Conservation (phyloP, 2,888 invertebrate species). For the Thymelicus lineola region DNA sequence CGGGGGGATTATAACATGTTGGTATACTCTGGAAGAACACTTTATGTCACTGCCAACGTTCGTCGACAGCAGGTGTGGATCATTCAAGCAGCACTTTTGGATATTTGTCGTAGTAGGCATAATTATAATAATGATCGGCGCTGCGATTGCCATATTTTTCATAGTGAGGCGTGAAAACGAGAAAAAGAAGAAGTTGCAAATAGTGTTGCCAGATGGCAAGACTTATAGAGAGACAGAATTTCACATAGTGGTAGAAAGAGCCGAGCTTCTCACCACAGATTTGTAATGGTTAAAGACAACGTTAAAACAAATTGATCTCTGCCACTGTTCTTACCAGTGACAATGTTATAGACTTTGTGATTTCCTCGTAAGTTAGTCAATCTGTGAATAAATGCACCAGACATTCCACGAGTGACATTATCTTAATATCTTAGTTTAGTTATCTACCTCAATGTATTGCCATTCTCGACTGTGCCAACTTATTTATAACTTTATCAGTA, state of each 20-base stretch:
- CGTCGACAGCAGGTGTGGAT: conserved; percentile 71
- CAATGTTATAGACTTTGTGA: conserved; percentile 40
- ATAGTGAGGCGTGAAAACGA: conserved; percentile 80
- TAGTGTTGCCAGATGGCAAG: conserved; percentile 92
- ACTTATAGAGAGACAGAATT: conserved; percentile 94
- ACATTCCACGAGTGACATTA: conserved; percentile 48
- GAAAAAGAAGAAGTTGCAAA: conserved; percentile 86
- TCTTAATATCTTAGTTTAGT: conserved; percentile 45
- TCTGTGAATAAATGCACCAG: conserved; percentile 37
- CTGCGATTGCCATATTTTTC: conserved; percentile 77
- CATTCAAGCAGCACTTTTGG: conserved; percentile 77
- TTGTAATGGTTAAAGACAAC: conserved; percentile 76
- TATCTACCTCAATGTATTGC: conserved; percentile 62
- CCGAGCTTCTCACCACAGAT: conserved; percentile 92
- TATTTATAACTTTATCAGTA: conserved; percentile 64
- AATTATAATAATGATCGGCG: conserved; percentile 71
- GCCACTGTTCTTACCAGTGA: conserved; percentile 42
- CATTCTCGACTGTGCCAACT: conserved; percentile 66
- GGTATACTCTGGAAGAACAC: conserved; percentile 71
- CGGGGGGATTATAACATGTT: conserved; percentile 70
- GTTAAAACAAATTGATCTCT: conserved; percentile 52
- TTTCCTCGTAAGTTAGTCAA: conserved; percentile 27
- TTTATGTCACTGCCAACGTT: conserved; percentile 72
- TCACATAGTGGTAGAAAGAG: conserved; percentile 93
- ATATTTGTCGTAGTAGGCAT: conserved; percentile 78